phyloP scores from a whole-genome alignment of 1,140 invertebrate species.

The Brachionus plicatilis region DNA sequence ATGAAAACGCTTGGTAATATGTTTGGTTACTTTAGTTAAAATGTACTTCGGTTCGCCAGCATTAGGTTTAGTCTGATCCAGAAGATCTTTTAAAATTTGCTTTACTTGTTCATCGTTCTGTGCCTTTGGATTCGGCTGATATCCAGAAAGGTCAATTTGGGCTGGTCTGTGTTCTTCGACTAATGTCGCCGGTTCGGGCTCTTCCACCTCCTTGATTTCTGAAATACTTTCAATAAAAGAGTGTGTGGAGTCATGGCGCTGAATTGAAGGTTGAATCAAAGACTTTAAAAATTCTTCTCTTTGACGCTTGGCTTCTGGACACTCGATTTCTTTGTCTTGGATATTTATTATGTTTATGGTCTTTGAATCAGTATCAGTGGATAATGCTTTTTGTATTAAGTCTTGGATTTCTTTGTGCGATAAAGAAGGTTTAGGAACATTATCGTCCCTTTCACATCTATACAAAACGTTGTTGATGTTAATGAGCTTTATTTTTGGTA shows the following conservation, averaged over 20 bases:
- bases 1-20: neutral
- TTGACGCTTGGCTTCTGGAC: neutral
- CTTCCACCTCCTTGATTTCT: conserved; percentile 5
- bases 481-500: conserved; percentile 17
- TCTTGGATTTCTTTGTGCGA: neutral
- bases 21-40: conserved; percentile 25
- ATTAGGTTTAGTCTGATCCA: neutral
- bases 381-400: neutral
- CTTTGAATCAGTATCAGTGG: neutral
- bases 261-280: neutral
- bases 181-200: neutral
- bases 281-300: neutral
- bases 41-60: neutral
- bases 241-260: neutral
- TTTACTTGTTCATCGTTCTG: neutral
- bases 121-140: neutral
- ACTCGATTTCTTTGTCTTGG: neutral
- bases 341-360: conserved; percentile 6
- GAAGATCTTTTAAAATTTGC: neutral
- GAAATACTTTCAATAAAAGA: conserved; percentile 15
- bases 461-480: conserved; percentile 28
- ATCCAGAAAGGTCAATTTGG: neutral
- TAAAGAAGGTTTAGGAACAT: neutral
- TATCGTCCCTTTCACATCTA: conserved; percentile 4
- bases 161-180: neutral